Evolutionary conservation across 2,888 invertebrate species (phyloP).

Genomic region (Peribatodes rhomboidaria): DNA sequence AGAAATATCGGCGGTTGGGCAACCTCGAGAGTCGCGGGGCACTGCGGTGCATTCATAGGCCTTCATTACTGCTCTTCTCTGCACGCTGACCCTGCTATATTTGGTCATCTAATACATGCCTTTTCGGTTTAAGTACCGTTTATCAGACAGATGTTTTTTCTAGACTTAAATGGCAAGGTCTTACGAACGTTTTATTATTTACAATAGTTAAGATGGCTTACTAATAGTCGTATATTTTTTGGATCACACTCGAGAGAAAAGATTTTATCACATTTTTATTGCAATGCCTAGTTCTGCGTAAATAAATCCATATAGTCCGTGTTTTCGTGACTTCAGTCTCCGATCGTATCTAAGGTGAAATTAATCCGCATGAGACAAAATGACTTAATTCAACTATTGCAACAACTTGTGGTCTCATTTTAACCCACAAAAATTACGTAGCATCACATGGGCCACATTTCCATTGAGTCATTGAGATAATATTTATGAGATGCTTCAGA

Average conservation of each 20-base stretch:
- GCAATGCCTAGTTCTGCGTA: too few relatives aligned
- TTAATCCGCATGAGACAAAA: not conserved
- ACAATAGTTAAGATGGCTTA: not conserved
- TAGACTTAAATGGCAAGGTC: constrained; percentile 7
- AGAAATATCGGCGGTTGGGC: constrained; percentile 53
- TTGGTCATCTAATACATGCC: constrained; percentile 28
- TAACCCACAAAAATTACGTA: constrained; percentile 3
- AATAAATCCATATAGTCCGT: too few relatives aligned
- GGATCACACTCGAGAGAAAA: not conserved
- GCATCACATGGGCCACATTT: constrained; percentile 6
- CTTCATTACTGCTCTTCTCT: constrained; percentile 40
- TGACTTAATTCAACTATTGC: not conserved
- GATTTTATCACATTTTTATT: too few relatives aligned
- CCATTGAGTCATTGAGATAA: constrained; percentile 20
- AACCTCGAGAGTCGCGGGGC: constrained; percentile 45
- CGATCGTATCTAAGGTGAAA: too few relatives aligned
- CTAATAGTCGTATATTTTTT: not conserved
- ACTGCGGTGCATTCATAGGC: constrained; percentile 54
- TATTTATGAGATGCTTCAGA: constrained; percentile 26
- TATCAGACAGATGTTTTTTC: constrained; percentile 2
- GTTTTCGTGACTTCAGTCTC: too few relatives aligned
- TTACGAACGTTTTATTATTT: not conserved
- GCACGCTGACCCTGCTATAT: constrained; percentile 27
- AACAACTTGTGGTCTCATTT: not conserved
- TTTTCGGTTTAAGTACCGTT: constrained; percentile 25